Conservation (phyloP, 2,888 invertebrate species). For the Limenitis camilla region DNA sequence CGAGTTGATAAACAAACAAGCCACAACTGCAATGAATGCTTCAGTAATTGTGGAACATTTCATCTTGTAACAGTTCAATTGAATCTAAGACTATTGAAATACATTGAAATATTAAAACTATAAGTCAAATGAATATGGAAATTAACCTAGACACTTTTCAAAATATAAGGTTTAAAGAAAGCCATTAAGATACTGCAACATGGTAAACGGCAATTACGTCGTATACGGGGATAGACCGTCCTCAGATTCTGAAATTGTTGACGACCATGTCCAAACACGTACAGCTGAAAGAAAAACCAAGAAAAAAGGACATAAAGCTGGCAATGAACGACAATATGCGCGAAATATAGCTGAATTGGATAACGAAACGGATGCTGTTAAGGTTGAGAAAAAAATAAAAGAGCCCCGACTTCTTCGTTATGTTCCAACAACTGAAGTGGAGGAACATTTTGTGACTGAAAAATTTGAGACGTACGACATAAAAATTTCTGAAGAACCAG, state of each 20-base stretch:
- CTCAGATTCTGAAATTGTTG: conserved; percentile 62
- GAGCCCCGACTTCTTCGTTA: conserved; percentile 61
- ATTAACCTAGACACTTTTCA: neutral
- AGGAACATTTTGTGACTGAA: conserved; percentile 57
- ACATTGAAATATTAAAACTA: neutral
- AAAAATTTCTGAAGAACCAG: conserved; percentile 52
- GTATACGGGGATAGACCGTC: conserved; percentile 61
- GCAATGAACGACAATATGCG: conserved; percentile 54
- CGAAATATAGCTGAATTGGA: conserved; percentile 55
- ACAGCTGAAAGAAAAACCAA: conserved; percentile 52
- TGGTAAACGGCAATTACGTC: conserved; percentile 70
- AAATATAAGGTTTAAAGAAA: neutral
- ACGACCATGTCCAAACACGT: conserved; percentile 58
- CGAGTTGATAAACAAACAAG: conserved; percentile 60
- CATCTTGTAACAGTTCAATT: neutral
- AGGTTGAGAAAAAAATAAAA: conserved; percentile 62
- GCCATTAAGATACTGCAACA: conserved; percentile 32
- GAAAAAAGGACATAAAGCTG: conserved; percentile 50
- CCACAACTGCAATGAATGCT: conserved; percentile 43
- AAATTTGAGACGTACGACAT: conserved; percentile 64
- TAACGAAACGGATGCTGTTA: conserved; percentile 64
- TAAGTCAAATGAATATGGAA: neutral
- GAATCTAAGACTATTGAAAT: neutral
- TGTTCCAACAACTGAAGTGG: conserved; percentile 58
- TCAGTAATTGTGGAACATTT: conserved; percentile 27